These are phyloP conservation scores for Cyprinodon brontotheroides DNA, from an alignment of 2,113 vertebrate species.

Conservation along the genomic window DNA sequence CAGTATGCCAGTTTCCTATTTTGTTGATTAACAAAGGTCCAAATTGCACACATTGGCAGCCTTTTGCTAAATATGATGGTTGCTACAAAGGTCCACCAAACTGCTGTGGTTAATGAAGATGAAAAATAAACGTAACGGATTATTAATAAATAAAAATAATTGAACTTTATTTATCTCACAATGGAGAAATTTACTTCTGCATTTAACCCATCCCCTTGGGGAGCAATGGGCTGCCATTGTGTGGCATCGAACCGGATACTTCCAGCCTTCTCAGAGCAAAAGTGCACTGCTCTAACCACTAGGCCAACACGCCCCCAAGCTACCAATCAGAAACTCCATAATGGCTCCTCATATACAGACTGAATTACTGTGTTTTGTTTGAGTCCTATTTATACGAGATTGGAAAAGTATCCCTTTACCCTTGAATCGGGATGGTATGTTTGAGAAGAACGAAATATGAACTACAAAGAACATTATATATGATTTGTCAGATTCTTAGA, in stretches of 20 bases:
- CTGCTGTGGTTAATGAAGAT: neutral
- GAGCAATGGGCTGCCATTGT: too few species aligned
- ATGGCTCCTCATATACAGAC: neutral
- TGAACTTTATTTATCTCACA: too few species aligned
- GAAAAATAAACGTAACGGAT: neutral
- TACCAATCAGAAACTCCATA: neutral
- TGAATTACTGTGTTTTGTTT: neutral
- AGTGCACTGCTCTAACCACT: too few species aligned
- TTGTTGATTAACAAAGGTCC: neutral
- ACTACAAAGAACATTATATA: neutral
- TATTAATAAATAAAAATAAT: neutral
- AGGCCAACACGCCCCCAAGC: too few species aligned
- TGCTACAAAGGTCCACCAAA: neutral
- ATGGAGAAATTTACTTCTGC: too few species aligned
- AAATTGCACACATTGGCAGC: neutral
- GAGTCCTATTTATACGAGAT: neutral
- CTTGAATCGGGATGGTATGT: neutral
- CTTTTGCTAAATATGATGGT: neutral
- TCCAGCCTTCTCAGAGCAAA: too few species aligned
- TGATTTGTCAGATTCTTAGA: too few species aligned
- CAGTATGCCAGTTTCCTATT: slow-evolving; percentile 55
- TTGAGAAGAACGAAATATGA: neutral
- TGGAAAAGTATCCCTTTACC: neutral
- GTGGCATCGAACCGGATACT: too few species aligned
- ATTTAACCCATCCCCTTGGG: too few species aligned